Evolutionary conservation across 2,888 invertebrate species (phyloP), one percentile per base, ranked within the genome.

Genomic region (Stictocephala bisonia): DNA sequence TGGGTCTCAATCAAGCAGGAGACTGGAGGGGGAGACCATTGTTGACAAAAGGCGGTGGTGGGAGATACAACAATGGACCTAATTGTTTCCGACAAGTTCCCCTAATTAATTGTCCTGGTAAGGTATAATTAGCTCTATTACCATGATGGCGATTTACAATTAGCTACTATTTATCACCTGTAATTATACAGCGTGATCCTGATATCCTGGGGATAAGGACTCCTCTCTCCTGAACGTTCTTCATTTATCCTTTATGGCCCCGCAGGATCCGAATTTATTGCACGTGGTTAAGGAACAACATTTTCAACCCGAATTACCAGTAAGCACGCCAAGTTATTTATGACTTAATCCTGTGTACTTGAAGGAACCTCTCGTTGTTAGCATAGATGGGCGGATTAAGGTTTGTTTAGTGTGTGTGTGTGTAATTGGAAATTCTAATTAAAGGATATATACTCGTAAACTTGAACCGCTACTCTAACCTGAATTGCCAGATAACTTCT

Each of bases 81-180:
- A 64, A 64, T 64, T 64, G 64, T 64, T 64, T 64, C 64, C 64
- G 64, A 64, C 64, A 64, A 64, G 64, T 64, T 64, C 64, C n/a
- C 64, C 64, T 64, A 64, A 64, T 64, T 64, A 64, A 64, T 64
- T 64, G 64, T 64, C 64, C 64, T 64, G 15, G 9, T 15, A 9
- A 64, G 44, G 64, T 64, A 64, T 44, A 64, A 64, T 64, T 64
- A 64, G 44, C 64, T 64, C 41, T 64, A 64, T 64, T 64, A 64
- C 40, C 64, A 44, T 64, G 64, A 64, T 64, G 64, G 64, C 64
- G 41, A 64, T 44, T 64, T 26, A 26, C 44, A 64, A 64, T 64
- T 64, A 64, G 64, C 44, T 44, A 64, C 64, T 64, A 64, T 64
- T 64, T 64, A 64, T 64, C 64, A 64, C 64, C 64, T 64, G 41